Base-by-base conservation (phyloP, 2,797 vertebrate species). In the Hydrocynus forskahlii region DNA sequence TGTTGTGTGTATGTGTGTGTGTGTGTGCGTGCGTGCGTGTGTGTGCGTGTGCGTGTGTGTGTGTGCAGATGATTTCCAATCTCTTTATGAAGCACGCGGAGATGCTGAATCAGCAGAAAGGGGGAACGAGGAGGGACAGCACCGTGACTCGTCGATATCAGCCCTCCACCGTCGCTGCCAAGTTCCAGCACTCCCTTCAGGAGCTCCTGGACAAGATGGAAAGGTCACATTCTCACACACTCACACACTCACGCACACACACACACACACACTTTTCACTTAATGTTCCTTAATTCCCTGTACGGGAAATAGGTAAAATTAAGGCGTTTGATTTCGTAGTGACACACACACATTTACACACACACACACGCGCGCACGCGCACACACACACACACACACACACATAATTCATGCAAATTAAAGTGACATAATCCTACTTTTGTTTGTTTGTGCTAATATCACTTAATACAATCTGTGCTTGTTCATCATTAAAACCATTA, bases 131-230 rank as follows among this genome's bases (percentile, higher is more conserved):
- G 69, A 96, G 93, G 84, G 95, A 91, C 90, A 97, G 95, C 89
- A 89, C 94, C 0, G 88, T 91, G 66, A 94, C 92, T 0, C 94
- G 97, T 1, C 95, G 96, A 64, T 94, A 95, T 88, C 97, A 98
- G 75, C 94, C 97, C 1, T 95, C 95, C 73, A 99, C 98, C 0
- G 97, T 98, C 86, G 96, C 97, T 0, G 94, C 96, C 13, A 97
- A 96, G 89, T 99, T 99, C 90, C 97, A 99, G 91, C 97, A 95
- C 90, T 99, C 98, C 0, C 95, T 99, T 81, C 92, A 97, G 90
- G 97, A 98, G 77, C 94, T 99, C 54, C 93, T 98, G 89, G 97
- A 98, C 84, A 99, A 96, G 89, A 98, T 99, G 95, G 95, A 97
- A 90, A 96, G 96, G 98, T 99, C n/a, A 4, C 5, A 66, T 73